Conservation (phyloP, 1,140 invertebrate genomes). For the Ceratina japonica region DNA sequence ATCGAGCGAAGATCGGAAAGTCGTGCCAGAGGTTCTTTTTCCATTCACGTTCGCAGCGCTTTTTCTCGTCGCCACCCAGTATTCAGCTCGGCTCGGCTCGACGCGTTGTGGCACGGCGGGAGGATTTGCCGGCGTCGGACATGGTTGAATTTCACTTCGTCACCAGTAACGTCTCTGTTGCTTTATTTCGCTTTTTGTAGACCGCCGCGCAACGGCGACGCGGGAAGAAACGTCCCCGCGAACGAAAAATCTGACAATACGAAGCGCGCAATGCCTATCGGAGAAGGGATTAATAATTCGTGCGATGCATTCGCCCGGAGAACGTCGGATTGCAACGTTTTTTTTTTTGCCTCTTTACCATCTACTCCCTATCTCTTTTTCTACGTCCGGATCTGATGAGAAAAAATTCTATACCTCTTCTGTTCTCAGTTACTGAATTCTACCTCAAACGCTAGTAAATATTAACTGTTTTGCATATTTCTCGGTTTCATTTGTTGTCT, state of each 20-base stretch:
- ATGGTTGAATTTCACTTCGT: conserved; percentile 39
- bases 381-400: neutral
- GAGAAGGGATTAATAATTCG: conserved; percentile 54
- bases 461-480: neutral
- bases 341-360: neutral
- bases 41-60: neutral
- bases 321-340: neutral
- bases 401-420: neutral
- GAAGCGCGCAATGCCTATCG: neutral
- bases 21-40: conserved; percentile 13
- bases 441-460: neutral
- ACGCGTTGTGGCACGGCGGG: too few relatives aligned
- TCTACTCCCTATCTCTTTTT: neutral
- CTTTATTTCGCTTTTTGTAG: conserved; percentile 37
- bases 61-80: neutral
- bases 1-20: conserved; percentile 40
- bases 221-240: conserved; percentile 17
- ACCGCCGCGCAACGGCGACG: neutral
- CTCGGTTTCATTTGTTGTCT: neutral
- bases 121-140: neutral
- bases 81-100: too few relatives aligned
- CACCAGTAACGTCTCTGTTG: conserved; percentile 35
- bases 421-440: neutral
- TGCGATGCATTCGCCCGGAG: neutral
- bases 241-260: conserved; percentile 33